These are phyloP conservation scores for Tetramorium alpestre DNA, from an alignment of 1,140 invertebrate genomes.

Conservation along the genomic window DNA sequence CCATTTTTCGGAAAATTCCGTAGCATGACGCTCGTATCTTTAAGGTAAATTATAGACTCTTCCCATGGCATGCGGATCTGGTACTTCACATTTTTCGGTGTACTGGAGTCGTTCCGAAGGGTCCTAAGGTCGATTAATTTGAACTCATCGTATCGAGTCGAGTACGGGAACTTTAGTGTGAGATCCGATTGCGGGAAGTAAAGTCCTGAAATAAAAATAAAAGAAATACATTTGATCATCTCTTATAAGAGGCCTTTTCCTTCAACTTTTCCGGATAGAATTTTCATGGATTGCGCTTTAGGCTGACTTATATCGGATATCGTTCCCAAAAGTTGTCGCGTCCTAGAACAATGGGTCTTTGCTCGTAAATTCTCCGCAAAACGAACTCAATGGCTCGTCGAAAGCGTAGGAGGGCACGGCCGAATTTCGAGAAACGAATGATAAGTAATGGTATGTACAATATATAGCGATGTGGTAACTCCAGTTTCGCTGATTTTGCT, in stretches of 20 bases:
- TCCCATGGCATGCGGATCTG: constrained; percentile 70
- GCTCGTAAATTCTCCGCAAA: constrained; percentile 33
- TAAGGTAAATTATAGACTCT: constrained; percentile 63
- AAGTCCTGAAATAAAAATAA: constrained; percentile 77
- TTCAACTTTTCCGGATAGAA: constrained; percentile 6
- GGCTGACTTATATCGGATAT: constrained; percentile 43
- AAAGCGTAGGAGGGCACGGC: constrained; percentile 15
- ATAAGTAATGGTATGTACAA: neutral
- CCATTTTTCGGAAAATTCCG: constrained; percentile 69
- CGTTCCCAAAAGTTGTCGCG: constrained; percentile 16
- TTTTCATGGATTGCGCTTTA: constrained; percentile 29
- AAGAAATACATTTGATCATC: neutral
- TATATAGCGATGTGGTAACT: neutral
- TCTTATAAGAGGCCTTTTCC: neutral
- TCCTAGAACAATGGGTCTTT: neutral
- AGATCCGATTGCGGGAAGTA: constrained; percentile 84
- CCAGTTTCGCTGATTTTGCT: constrained; percentile 30
- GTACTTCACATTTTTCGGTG: constrained; percentile 72
- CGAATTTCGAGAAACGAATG: constrained; percentile 45
- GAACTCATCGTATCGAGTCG: constrained; percentile 65
- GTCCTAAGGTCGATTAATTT: constrained; percentile 78
- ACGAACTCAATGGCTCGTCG: constrained; percentile 14
- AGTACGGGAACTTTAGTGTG: constrained; percentile 77
- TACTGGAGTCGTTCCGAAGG: constrained; percentile 76
- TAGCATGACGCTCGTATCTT: constrained; percentile 67